A percentile compares a stretch with the other conserved stretches of the same genome.
These are phyloP conservation scores for Probosciger aterrimus DNA, from an alignment of 2,113 vertebrate species.

Conservation along the genomic window DNA sequence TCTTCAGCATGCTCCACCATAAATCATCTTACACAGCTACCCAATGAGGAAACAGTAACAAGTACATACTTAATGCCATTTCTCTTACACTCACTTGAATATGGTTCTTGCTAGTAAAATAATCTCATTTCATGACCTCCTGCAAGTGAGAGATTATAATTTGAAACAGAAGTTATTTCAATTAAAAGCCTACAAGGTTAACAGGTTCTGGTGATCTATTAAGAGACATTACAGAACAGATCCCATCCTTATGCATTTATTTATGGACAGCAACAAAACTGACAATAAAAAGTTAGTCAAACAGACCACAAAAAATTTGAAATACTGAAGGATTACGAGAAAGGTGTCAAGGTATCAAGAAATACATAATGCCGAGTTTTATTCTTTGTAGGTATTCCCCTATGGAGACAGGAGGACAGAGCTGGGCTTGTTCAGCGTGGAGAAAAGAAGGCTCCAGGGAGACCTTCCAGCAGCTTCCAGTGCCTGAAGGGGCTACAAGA, in stretches of 20 bases:
- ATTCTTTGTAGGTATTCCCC: not conserved
- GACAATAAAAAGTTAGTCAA: not conserved
- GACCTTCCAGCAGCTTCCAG: not conserved
- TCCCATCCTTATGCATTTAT: not conserved
- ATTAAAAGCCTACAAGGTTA: not conserved
- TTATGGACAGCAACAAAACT: not conserved
- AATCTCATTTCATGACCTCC: not conserved
- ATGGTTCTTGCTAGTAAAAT: not conserved
- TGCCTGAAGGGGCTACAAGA: not conserved
- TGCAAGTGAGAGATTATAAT: not conserved
- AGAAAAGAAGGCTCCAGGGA: not conserved
- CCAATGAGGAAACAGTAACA: not conserved
- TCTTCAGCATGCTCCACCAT: not conserved
- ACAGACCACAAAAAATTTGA: not conserved
- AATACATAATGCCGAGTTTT: not conserved
- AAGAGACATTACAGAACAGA: not conserved
- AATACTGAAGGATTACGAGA: not conserved
- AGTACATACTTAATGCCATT: not conserved
- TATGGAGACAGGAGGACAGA: not conserved
- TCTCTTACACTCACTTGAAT: not conserved
- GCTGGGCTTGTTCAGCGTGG: not conserved
- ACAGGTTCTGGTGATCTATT: not conserved
- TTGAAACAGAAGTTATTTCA: not conserved
- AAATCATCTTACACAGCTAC: rapidly evolving
- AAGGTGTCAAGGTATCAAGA: not conserved